Base-by-base conservation (phyloP, 2,113 vertebrate species). In the Ornithorhynchus anatinus region DNA sequence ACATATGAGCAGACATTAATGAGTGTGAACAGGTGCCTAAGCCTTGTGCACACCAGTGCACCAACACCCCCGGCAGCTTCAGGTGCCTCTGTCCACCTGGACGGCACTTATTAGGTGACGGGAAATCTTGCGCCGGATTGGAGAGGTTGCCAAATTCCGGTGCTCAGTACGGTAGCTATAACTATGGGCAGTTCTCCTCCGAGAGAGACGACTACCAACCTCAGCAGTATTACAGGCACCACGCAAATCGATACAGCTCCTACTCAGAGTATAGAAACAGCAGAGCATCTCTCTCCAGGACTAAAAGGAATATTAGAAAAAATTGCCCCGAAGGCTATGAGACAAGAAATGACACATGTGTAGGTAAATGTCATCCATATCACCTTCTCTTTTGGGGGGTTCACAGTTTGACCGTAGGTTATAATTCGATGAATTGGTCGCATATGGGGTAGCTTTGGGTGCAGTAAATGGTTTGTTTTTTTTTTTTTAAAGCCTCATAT, bases 41-140 rank as follows among this genome's bases (percentile, higher is more conserved):
- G 71, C 96, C 96, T 86, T 99, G 98, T 86, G 98, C 96, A 61
- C 91, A 95, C 93, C 94, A 89, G 59, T 99, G 98, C 84, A 84
- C 95, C 94, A 98, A 99, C 96, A 96, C 86, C 73, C 96, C 94
- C 0, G 95, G 97, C 94, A 99, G 96, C 96, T 99, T 95, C 96
- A 94, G 92, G 92, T 99, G 97, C 92, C 42, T 91, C 80, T 99
- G 98, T 94, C 96, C 95, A 2, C 86, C 95, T 36, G 97, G 97
- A 71, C 96, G 93, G 82, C 93, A 95, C 65, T 93, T 99, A 86
- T 91, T 99, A 89, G 97, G 96, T 45, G 98, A 99, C 58, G 97
- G 97, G 84, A 97, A 97, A 86, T 99, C 97, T 89, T 99, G 98
- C 75, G 97, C 96, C 16, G 96, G 97, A 89, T 86, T 99, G 91